These are phyloP conservation scores for Manis javanica DNA, from an alignment of 2,797 vertebrate species.

Conservation along the genomic window DNA sequence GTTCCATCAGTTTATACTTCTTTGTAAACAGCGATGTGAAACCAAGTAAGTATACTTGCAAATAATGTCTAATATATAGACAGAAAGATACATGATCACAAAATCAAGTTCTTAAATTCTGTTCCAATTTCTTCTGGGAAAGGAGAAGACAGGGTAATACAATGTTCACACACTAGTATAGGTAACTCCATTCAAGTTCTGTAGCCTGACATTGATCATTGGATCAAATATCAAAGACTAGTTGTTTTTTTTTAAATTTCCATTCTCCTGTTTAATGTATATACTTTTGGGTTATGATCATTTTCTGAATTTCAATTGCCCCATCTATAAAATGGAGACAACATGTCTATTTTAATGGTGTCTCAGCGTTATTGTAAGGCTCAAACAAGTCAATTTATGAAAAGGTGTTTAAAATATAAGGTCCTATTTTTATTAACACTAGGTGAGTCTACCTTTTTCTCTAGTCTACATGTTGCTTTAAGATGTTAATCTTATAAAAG, in stretches of 20 bases:
- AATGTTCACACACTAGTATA: background rate
- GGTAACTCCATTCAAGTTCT: constrained; percentile 18
- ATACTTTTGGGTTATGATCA: background rate
- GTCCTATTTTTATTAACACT: constrained; percentile 1
- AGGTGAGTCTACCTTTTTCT: background rate
- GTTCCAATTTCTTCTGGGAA: background rate
- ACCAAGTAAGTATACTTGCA: background rate
- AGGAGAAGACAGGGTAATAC: background rate
- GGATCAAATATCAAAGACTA: background rate
- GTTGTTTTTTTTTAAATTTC: background rate
- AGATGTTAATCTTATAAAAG: constrained; percentile 30
- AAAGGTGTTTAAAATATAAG: constrained; percentile 50
- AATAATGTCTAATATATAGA: constrained; percentile 26
- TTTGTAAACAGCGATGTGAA: background rate
- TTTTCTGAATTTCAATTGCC: background rate
- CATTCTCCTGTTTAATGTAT: constrained; percentile 15
- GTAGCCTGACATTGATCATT: background rate
- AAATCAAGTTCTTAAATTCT: background rate
- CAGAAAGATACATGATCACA: background rate
- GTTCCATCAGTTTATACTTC: background rate
- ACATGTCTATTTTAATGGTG: background rate
- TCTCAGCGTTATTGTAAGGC: background rate
- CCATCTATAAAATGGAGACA: background rate
- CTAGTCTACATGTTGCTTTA: constrained; percentile 25
- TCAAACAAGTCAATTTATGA: constrained; percentile 41